A percentile compares a stretch with the other conserved stretches of the same genome.
Evolutionary conservation across 2,888 invertebrate species (phyloP).

Genomic region (Drosophila quinaria): DNA sequence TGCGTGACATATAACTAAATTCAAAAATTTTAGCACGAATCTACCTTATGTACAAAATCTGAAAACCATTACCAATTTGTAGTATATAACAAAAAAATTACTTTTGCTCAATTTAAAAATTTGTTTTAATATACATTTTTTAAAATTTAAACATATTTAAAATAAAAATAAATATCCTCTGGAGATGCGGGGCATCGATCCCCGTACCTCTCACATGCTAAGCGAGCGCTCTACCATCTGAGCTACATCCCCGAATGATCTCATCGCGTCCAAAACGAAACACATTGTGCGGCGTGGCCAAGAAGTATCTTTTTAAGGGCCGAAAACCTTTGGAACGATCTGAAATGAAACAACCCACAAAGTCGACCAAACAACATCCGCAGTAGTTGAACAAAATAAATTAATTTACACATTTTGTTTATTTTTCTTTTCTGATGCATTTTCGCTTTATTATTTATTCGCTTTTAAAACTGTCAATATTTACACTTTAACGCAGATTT

Average conservation of each 20-base stretch:
- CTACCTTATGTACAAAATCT: too few relatives aligned
- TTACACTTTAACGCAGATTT: conserved; percentile 74
- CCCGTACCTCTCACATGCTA: conserved; percentile 86
- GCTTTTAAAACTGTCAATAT: conserved; percentile 82
- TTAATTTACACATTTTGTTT: conserved; percentile 68
- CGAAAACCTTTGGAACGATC: conserved; percentile 19
- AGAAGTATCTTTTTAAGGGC: neutral
- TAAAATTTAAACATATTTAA: neutral
- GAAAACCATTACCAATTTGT: too few relatives aligned
- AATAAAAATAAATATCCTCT: conserved; percentile 34
- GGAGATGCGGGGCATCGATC: conserved; percentile 86
- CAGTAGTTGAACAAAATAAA: conserved; percentile 54
- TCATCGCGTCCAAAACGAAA: fast-evolving
- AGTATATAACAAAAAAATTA: too few relatives aligned
- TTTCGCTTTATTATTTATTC: conserved; percentile 74
- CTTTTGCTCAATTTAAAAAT: too few relatives aligned
- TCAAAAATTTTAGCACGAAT: too few relatives aligned
- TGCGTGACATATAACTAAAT: too few relatives aligned
- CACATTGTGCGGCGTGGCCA: neutral
- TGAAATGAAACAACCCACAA: conserved; percentile 43
- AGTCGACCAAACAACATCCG: conserved; percentile 13
- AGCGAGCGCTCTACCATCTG: conserved; percentile 86
- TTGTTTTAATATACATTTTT: too few relatives aligned
- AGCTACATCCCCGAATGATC: conserved; percentile 84
- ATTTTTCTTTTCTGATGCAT: conserved; percentile 41